Percentiles rank a stretch among this genome's conserved stretches.
Evolutionary conservation across 2,888 invertebrate species (phyloP).

Genomic region (Troides helena): DNA sequence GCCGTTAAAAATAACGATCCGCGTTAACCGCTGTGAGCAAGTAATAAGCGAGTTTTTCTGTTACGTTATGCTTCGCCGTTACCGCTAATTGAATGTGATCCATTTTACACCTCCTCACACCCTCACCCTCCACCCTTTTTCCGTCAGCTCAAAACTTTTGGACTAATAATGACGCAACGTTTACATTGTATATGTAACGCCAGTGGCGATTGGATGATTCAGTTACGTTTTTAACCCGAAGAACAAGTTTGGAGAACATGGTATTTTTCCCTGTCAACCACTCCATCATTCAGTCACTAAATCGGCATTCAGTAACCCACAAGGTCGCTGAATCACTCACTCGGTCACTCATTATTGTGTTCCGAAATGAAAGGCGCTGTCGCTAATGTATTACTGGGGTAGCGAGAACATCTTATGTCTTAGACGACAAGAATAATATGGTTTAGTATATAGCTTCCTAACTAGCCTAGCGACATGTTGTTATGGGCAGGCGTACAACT

Average conservation of each 20-base stretch:
- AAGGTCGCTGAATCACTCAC: too few species aligned
- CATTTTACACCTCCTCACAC: neutral
- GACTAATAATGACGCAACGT: neutral
- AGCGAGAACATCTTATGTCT: too few species aligned
- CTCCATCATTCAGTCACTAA: too few species aligned
- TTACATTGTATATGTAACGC: neutral
- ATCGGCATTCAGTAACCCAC: too few species aligned
- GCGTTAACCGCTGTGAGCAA: constrained; percentile 50
- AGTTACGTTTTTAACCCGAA: neutral
- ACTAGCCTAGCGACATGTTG: too few species aligned
- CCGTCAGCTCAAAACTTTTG: neutral
- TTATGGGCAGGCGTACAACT: too few species aligned
- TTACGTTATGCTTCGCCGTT: constrained; percentile 34
- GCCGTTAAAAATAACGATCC: constrained; percentile 71
- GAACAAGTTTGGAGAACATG: neutral
- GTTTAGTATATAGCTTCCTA: too few species aligned
- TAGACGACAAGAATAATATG: too few species aligned
- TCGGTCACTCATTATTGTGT: too few species aligned
- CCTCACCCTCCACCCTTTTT: neutral
- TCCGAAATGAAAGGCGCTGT: too few species aligned
- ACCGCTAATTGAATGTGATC: constrained; percentile 25
- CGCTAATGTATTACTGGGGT: too few species aligned
- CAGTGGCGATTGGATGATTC: neutral
- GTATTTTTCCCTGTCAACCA: neutral
- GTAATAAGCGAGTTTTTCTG: constrained; percentile 59